phyloP scores from a whole-genome alignment of 2,888 invertebrate species.

The Podotricha telesiphe region DNA sequence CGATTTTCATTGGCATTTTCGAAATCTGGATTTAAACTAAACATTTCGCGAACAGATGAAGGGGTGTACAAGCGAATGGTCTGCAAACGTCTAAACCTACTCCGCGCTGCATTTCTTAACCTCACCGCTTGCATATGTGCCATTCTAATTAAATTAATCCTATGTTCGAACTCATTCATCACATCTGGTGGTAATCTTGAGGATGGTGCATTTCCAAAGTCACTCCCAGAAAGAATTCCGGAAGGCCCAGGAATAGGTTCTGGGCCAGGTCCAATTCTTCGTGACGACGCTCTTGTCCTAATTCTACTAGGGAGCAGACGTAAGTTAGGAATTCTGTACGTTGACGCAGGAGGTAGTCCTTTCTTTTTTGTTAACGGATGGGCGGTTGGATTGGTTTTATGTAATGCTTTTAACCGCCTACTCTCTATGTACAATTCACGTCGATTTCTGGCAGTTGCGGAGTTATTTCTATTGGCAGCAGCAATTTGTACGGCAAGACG shows the following conservation, averaged over 20 bases:
- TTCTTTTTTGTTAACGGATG: conserved; percentile 69
- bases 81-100: conserved; percentile 69
- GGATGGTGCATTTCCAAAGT: conserved; percentile 42
- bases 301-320: conserved; percentile 60
- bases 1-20: conserved; percentile 57
- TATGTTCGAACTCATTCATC: conserved; percentile 65
- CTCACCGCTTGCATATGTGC: conserved; percentile 74
- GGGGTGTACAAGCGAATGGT: conserved; percentile 74
- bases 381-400: conserved; percentile 69
- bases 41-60: conserved; percentile 74
- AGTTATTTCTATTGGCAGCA: conserved; percentile 75
- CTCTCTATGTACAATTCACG: conserved; percentile 71
- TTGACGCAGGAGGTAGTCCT: conserved; percentile 63
- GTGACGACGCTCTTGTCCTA: conserved; percentile 46
- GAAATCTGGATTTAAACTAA: conserved; percentile 59
- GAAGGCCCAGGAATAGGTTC: conserved; percentile 65
- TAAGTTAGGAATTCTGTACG: conserved; percentile 70
- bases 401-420: conserved; percentile 70
- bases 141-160: conserved; percentile 71
- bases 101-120: conserved; percentile 70
- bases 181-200: conserved; percentile 51
- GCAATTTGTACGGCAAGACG: conserved; percentile 77
- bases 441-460: conserved; percentile 68
- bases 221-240: conserved; percentile 27
- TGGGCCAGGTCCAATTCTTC: conserved; percentile 50